phyloP scores from a whole-genome alignment of 2,888 invertebrate species.

The Apocheima hispidaria region DNA sequence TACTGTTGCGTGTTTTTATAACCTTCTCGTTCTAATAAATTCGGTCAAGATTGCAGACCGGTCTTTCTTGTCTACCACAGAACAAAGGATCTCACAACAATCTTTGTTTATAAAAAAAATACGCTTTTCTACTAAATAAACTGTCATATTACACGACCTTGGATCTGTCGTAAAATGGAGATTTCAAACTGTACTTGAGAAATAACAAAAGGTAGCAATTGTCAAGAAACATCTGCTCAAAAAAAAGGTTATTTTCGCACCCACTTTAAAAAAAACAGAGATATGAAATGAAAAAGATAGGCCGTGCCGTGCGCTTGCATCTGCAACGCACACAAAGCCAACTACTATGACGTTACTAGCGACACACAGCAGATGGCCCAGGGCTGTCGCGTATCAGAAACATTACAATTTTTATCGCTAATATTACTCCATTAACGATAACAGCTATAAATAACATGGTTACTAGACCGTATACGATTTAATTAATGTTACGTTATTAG shows the following conservation, averaged over 20 bases:
- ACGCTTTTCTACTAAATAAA: constrained; percentile 23
- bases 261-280: constrained; percentile 53
- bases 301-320: constrained; percentile 46
- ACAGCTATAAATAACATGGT: constrained; percentile 43
- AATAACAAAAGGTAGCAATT: constrained; percentile 21
- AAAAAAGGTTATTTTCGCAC: constrained; percentile 44
- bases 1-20: background rate
- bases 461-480: constrained; percentile 47
- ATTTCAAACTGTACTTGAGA: constrained; percentile 22
- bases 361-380: constrained; percentile 57
- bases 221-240: constrained; percentile 42
- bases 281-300: constrained; percentile 26
- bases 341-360: constrained; percentile 39
- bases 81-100: constrained; percentile 32
- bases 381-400: constrained; percentile 61
- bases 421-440: constrained; percentile 43
- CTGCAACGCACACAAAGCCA: constrained; percentile 46
- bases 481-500: constrained; percentile 49
- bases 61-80: constrained; percentile 4
- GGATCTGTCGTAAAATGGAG: constrained; percentile 19
- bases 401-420: constrained; percentile 38
- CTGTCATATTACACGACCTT: constrained; percentile 18
- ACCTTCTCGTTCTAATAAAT: constrained; percentile 6
- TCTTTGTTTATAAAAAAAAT: constrained; percentile 24
- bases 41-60: constrained; percentile 23